These are phyloP conservation scores for Epinephelus malabaricus DNA, from an alignment of 2,797 vertebrate species.

Conservation along the genomic window DNA sequence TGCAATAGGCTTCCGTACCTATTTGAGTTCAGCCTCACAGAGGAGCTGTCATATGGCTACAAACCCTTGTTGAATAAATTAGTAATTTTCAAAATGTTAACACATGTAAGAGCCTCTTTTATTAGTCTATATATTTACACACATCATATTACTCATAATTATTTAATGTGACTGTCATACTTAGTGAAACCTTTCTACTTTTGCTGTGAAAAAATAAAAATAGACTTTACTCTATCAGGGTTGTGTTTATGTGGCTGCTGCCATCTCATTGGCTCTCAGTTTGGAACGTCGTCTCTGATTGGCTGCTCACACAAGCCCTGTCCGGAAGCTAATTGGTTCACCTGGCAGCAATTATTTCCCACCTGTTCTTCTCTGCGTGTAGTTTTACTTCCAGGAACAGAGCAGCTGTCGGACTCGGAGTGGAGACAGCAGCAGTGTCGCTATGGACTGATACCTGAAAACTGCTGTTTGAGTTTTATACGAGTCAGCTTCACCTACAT, in stretches of 20 bases:
- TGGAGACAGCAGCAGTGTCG: background rate
- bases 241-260: background rate
- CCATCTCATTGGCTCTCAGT: slow-evolving; percentile 27
- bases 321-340: slow-evolving; percentile 42
- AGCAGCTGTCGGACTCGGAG: background rate
- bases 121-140: background rate
- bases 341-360: slow-evolving; percentile 37
- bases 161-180: background rate
- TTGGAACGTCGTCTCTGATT: slow-evolving; percentile 50
- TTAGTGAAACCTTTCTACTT: background rate
- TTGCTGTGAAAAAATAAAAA: background rate
- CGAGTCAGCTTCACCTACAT: background rate
- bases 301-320: slow-evolving; percentile 30
- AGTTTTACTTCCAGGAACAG: slow-evolving; percentile 26
- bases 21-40: too few species aligned
- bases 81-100: too few species aligned
- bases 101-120: background rate
- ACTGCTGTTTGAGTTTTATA: background rate
- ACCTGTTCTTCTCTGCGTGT: slow-evolving; percentile 22
- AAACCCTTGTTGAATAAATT: too few species aligned
- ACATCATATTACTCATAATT: background rate
- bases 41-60: too few species aligned
- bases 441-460: slow-evolving; percentile 57
- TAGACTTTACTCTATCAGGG: too few species aligned
- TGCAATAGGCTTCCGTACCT: too few species aligned